phyloP scores from a whole-genome alignment of 92 coral and sea anemone genomes.

The Heteractis magnifica region DNA sequence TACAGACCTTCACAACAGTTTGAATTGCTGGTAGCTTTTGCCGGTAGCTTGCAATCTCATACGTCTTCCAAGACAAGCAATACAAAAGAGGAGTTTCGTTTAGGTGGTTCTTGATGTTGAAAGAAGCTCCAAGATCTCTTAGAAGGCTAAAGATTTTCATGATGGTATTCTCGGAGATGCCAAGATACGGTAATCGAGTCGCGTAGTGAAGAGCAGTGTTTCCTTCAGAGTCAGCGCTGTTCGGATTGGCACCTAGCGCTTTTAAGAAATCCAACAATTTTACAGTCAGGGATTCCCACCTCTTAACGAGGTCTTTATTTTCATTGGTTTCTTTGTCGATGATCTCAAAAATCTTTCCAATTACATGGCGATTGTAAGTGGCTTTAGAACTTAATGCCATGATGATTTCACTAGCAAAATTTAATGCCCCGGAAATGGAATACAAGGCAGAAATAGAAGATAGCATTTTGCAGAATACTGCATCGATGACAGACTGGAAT shows the following conservation, averaged over 20 bases:
- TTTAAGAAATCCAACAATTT: background rate
- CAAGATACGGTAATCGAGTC: background rate
- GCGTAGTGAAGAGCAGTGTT: constrained; percentile 29
- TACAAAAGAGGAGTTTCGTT: constrained; percentile 18
- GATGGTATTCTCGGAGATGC: constrained; percentile 1
- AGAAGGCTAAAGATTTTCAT: background rate
- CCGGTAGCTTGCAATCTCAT: background rate
- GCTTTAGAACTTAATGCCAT: background rate
- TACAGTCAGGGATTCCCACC: background rate
- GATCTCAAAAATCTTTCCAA: background rate
- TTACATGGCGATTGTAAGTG: background rate
- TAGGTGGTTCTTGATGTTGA: background rate
- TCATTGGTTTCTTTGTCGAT: background rate
- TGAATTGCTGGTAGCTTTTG: background rate
- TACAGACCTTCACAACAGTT: background rate
- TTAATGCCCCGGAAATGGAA: too few relatives aligned
- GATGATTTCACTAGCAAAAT: too few relatives aligned
- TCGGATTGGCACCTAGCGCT: constrained; percentile 20
- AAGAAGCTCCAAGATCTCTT: background rate
- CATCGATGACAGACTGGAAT: background rate
- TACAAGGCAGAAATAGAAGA: background rate
- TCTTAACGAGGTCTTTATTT: background rate
- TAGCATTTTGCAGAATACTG: background rate
- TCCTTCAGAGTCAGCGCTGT: constrained; percentile 25
- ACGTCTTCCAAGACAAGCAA: background rate